These are phyloP conservation scores for Orientallactaga sibirica DNA, from an alignment of 2,797 vertebrate genomes.

Conservation along the genomic window DNA sequence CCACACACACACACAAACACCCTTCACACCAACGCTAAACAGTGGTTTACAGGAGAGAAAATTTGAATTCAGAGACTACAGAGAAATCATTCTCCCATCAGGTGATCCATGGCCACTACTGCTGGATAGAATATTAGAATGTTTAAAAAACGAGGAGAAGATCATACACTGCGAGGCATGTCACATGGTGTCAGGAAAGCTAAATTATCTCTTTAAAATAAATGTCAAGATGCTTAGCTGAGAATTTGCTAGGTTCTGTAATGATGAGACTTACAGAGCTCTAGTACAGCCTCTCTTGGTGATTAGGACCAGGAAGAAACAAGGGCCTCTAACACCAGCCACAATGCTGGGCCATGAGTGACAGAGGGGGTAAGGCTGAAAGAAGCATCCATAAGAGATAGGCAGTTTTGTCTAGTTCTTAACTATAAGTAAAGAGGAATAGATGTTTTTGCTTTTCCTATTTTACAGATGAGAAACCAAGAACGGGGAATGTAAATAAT, in stretches of 20 bases:
- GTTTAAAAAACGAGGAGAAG: constrained; percentile 27
- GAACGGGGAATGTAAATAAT: background rate
- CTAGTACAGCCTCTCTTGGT: background rate
- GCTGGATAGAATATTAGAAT: constrained; percentile 44
- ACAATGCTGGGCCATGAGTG: background rate
- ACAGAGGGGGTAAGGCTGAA: background rate
- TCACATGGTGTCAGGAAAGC: constrained; percentile 17
- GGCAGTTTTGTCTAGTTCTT: constrained; percentile 30
- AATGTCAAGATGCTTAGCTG: constrained; percentile 51
- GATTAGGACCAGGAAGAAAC: constrained; percentile 11
- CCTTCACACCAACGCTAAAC: background rate
- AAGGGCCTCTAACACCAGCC: background rate
- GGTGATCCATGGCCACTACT: background rate
- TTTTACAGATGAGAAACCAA: constrained; percentile 61
- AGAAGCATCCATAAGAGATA: background rate
- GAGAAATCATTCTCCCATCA: constrained; percentile 28
- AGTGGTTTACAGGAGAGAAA: background rate
- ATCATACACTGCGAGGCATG: background rate
- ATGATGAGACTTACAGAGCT: background rate
- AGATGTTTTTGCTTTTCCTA: constrained; percentile 44
- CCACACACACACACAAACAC: background rate
- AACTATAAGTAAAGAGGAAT: constrained; percentile 40
- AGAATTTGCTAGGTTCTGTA: background rate
- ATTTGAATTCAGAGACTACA: constrained; percentile 31
- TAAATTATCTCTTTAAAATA: constrained; percentile 56